Conservation (phyloP, 2,797 vertebrate species). For the Megalops cyprinoides region DNA sequence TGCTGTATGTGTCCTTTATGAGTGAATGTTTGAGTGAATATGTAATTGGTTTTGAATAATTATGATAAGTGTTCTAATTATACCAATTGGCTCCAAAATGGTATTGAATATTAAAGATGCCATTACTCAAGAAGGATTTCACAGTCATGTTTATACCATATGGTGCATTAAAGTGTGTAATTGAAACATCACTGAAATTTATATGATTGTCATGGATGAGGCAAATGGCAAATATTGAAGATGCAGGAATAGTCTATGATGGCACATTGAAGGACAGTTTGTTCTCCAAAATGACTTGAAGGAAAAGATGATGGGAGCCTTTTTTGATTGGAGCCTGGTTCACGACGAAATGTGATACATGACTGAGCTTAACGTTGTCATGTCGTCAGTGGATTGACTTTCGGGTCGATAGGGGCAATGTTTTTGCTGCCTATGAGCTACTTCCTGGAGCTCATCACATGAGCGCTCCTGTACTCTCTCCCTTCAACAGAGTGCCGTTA, state of each 20-base stretch:
- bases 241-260: background rate
- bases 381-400: no score
- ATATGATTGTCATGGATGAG: background rate
- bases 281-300: background rate
- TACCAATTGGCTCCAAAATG: slow-evolving; percentile 1
- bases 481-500: background rate
- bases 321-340: no score
- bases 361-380: background rate
- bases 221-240: slow-evolving; percentile 1
- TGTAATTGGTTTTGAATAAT: slow-evolving; percentile 15
- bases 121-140: background rate
- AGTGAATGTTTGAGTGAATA: background rate
- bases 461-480: background rate
- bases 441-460: background rate
- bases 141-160: background rate
- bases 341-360: background rate
- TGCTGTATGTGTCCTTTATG: background rate
- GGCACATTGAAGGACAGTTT: background rate
- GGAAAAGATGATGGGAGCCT: no score
- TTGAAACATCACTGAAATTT: background rate
- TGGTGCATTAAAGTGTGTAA: background rate
- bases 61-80: slow-evolving; percentile 9
- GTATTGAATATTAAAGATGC: background rate
- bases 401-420: background rate
- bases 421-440: background rate